These are phyloP conservation scores for Loris lydekkerianus DNA, from an alignment of 2,797 vertebrate genomes.

Conservation along the genomic window DNA sequence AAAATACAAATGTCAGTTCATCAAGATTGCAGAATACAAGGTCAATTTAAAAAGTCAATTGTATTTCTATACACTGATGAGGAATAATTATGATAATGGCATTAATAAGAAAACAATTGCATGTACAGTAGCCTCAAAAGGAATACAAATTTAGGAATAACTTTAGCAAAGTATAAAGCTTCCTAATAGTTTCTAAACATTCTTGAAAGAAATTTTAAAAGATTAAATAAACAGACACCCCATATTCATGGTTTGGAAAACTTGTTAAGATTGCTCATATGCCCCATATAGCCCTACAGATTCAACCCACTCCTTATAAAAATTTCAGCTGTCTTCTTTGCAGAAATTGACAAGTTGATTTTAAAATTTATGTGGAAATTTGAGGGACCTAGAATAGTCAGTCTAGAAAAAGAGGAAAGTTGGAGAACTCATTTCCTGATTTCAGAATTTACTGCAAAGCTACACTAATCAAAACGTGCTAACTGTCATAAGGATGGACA, in stretches of 20 bases:
- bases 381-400: not conserved
- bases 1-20: not conserved
- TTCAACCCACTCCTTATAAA: not conserved
- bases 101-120: not conserved
- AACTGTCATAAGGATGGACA: not conserved
- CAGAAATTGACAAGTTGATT: not conserved
- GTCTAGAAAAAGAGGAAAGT: not conserved
- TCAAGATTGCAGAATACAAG: not conserved
- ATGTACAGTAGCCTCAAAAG: constrained; percentile 17
- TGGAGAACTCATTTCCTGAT: constrained; percentile 6
- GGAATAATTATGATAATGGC: not conserved
- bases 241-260: not conserved
- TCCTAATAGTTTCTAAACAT: not conserved
- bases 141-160: constrained; percentile 21
- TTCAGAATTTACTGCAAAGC: not conserved
- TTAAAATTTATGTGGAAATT: not conserved
- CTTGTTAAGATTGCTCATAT: not conserved
- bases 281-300: not conserved
- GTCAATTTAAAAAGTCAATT: not conserved
- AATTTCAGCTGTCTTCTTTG: not conserved
- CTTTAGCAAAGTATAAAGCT: not conserved
- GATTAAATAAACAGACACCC: not conserved
- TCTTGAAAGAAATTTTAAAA: constrained; percentile 35
- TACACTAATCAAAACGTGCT: not conserved
- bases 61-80: not conserved